These are phyloP conservation scores for Lacerta viridis DNA, from an alignment of 2,797 vertebrate species.

Conservation along the genomic window DNA sequence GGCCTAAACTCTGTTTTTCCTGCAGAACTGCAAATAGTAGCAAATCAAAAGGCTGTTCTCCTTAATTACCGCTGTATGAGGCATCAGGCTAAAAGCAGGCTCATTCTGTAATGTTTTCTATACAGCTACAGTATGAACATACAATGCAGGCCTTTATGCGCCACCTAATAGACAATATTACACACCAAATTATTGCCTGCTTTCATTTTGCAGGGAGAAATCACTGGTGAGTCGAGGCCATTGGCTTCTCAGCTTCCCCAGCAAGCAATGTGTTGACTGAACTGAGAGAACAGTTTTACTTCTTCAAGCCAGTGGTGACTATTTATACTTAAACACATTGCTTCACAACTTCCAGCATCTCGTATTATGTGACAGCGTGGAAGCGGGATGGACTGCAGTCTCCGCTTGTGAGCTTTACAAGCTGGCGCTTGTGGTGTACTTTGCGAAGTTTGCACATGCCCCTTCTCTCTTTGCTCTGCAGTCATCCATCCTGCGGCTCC, in stretches of 20 bases:
- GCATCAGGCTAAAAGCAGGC: constrained; percentile 85
- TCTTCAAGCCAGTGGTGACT: constrained; percentile 76
- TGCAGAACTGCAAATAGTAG: constrained; percentile 83
- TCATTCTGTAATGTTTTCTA: constrained; percentile 86
- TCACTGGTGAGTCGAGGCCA: constrained; percentile 75
- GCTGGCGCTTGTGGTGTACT: constrained; percentile 66
- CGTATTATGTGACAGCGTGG: constrained; percentile 71
- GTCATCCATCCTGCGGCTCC: constrained; percentile 71
- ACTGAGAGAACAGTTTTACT: constrained; percentile 80
- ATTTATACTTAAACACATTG: constrained; percentile 83
- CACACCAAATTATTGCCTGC: constrained; percentile 75
- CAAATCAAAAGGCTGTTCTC: constrained; percentile 85
- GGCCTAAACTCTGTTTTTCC: constrained; percentile 83
- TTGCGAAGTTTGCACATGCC: constrained; percentile 74
- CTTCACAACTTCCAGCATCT: constrained; percentile 76
- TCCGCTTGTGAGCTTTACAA: constrained; percentile 63
- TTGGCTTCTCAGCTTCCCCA: constrained; percentile 77
- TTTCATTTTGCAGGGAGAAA: constrained; percentile 77
- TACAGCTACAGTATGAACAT: constrained; percentile 81
- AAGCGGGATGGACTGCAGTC: constrained; percentile 69
- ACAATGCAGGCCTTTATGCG: constrained; percentile 80
- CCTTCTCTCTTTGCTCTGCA: constrained; percentile 64
- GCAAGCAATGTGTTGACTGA: constrained; percentile 75
- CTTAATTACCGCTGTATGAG: constrained; percentile 86
- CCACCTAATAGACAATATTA: constrained; percentile 83